Conservation (phyloP, 2,888 invertebrate genomes). For the Baronia brevicornis region DNA sequence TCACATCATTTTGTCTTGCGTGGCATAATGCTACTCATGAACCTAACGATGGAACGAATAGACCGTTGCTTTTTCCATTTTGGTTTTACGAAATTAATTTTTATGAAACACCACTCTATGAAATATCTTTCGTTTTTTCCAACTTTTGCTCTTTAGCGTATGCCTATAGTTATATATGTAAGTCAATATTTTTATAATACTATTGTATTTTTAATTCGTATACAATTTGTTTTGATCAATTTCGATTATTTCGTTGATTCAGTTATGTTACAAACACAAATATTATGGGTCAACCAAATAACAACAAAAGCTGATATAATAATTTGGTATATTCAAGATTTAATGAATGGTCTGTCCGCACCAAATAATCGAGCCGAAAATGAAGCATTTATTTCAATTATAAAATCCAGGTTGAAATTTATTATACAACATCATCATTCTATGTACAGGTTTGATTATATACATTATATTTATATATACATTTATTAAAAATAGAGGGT, state of each 20-base stretch:
- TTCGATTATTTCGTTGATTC: constrained; percentile 8
- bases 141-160: constrained; percentile 28
- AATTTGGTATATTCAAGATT: constrained; percentile 43
- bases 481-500: background rate
- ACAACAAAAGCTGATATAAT: constrained; percentile 44
- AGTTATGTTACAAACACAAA: constrained; percentile 49
- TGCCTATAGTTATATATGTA: constrained; percentile 37
- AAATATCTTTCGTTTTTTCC: constrained; percentile 33
- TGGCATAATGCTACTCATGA: constrained; percentile 27
- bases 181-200: constrained; percentile 23
- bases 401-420: constrained; percentile 36
- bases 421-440: constrained; percentile 40
- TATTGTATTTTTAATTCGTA: background rate
- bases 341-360: constrained; percentile 35
- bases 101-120: constrained; percentile 35
- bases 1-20: constrained; percentile 24
- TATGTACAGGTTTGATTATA: constrained; percentile 36
- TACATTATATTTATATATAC: background rate
- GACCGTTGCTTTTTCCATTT: constrained; percentile 42
- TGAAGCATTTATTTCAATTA: constrained; percentile 23
- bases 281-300: constrained; percentile 52
- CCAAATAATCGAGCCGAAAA: constrained; percentile 26
- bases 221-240: no score
- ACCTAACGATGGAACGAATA: constrained; percentile 23
- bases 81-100: constrained; percentile 38